These are phyloP conservation scores for Pampus argenteus DNA, from an alignment of 2,797 vertebrate species.

Conservation along the genomic window DNA sequence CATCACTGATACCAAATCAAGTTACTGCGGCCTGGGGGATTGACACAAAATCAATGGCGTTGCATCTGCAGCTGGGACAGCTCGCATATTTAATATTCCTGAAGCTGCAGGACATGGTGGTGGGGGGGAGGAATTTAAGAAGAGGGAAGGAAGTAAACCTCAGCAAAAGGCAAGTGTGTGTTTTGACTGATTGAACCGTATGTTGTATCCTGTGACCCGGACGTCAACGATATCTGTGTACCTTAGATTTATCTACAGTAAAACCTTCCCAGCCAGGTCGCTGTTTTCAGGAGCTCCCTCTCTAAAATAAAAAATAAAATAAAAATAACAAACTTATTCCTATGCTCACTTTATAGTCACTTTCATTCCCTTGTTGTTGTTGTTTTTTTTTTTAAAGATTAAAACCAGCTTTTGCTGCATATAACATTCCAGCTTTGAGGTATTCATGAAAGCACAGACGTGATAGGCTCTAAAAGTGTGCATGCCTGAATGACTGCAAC, in stretches of 20 bases:
- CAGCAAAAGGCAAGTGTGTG: conserved; percentile 22
- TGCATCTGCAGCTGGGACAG: conserved; percentile 43
- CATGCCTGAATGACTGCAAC: conserved; percentile 54
- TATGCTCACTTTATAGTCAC: conserved; percentile 9
- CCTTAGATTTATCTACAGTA: conserved; percentile 62
- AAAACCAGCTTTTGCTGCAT: conserved; percentile 36
- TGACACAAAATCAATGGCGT: conserved; percentile 69
- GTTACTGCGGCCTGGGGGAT: conserved; percentile 52
- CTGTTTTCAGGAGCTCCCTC: conserved; percentile 24
- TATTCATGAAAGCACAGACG: conserved; percentile 53
- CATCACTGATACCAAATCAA: conserved; percentile 66
- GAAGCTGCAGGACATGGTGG: conserved; percentile 31
- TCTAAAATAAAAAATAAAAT: not conserved
- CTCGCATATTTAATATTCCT: conserved; percentile 67
- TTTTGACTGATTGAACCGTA: conserved; percentile 58
- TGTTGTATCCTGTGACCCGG: conserved; percentile 66
- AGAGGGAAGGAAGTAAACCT: conserved; percentile 13
- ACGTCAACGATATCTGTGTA: conserved; percentile 36
- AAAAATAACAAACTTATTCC: conserved; percentile 8
- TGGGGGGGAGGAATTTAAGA: not conserved
- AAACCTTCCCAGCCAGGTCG: conserved; percentile 11
- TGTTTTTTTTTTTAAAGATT: conserved; percentile 24
- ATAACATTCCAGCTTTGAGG: conserved; percentile 38
- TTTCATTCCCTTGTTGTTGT: not conserved
- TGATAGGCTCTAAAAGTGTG: conserved; percentile 50